Evolutionary conservation across 2,888 invertebrate genomes (phyloP).

Genomic region (Anticlea derivata): DNA sequence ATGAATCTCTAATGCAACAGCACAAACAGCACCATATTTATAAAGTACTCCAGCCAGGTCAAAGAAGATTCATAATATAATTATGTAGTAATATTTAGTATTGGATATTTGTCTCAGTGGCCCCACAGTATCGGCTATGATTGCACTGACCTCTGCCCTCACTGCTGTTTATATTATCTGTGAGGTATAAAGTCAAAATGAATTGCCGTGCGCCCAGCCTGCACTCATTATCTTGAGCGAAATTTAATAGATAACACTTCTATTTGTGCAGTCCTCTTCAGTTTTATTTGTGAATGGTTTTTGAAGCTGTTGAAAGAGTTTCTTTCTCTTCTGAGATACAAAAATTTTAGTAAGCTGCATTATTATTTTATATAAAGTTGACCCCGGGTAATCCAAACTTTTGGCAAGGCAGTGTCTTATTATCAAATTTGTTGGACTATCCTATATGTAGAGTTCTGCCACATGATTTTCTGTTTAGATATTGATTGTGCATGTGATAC

Average conservation of each 20-base stretch:
- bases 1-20: too few relatives aligned
- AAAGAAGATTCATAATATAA: conserved; percentile 4
- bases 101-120: conserved; percentile 67
- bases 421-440: too few relatives aligned
- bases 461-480: too few relatives aligned
- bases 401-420: too few relatives aligned
- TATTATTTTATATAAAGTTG: background rate
- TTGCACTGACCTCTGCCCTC: conserved; percentile 76
- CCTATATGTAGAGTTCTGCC: too few relatives aligned
- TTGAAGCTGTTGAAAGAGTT: conserved; percentile 1
- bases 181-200: conserved; percentile 73
- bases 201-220: conserved; percentile 31
- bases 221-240: conserved; percentile 39
- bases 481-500: too few relatives aligned
- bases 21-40: background rate
- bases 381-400: too few relatives aligned
- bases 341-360: background rate
- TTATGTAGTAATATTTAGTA: conserved; percentile 48
- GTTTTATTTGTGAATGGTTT: conserved; percentile 12
- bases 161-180: conserved; percentile 63
- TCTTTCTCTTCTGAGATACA: background rate
- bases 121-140: conserved; percentile 71
- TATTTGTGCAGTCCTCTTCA: conserved; percentile 11
- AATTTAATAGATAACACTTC: conserved; percentile 42
- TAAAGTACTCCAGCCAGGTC: conserved; percentile 2